A percentile compares a stretch with the other conserved stretches of the same genome.
These are phyloP conservation scores for Seriola rivoliana DNA, from an alignment of 2,113 vertebrate genomes.

Conservation along the genomic window DNA sequence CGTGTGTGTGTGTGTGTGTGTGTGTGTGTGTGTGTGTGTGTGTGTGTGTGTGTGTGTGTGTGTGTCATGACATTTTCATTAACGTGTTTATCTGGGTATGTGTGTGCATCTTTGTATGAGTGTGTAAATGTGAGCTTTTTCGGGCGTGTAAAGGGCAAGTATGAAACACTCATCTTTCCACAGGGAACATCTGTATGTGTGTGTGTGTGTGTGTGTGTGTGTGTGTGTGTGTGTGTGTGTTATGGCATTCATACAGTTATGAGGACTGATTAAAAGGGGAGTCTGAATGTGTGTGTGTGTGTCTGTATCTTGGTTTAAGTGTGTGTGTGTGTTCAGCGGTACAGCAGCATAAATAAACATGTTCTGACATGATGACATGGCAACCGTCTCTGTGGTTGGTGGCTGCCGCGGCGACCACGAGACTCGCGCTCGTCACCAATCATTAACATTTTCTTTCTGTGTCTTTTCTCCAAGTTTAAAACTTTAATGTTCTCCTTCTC, in stretches of 20 bases:
- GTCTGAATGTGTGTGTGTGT: neutral
- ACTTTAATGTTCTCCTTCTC: neutral
- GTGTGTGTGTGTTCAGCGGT: constrained; percentile 8
- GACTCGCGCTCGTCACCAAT: constrained; percentile 42
- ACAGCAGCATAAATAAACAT: constrained; percentile 62
- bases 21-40: constrained; percentile 16
- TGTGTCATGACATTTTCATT: neutral
- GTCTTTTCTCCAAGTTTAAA: neutral
- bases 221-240: neutral
- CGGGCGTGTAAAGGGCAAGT: constrained; percentile 20
- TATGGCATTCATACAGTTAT: no score
- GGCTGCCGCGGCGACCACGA: constrained; percentile 47
- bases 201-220: constrained; percentile 3
- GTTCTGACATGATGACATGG: constrained; percentile 58
- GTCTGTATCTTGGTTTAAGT: constrained; percentile 20
- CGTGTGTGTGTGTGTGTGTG: constrained; percentile 2
- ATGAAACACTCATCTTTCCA: constrained; percentile 24
- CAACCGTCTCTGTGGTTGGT: constrained; percentile 54
- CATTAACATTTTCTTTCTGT: constrained; percentile 19
- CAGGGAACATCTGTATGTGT: constrained; percentile 22
- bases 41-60: neutral
- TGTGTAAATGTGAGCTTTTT: constrained; percentile 12
- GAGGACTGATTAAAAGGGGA: no score
- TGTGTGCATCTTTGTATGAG: constrained; percentile 2
- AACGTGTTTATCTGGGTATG: neutral